phyloP scores from a whole-genome alignment of 2,888 invertebrate species.

The Apodemia mormo region DNA sequence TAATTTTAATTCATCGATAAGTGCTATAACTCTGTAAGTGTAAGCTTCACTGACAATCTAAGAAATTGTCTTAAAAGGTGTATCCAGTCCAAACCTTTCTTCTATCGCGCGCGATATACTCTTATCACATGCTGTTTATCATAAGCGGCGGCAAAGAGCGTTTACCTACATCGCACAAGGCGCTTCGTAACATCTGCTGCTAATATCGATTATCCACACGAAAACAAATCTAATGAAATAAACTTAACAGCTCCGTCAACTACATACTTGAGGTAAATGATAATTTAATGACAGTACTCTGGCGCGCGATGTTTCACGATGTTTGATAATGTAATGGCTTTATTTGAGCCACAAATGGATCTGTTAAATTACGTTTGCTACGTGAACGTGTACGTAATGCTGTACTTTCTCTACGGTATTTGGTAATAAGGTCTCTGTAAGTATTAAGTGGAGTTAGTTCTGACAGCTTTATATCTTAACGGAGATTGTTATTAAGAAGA shows the following conservation, averaged over 20 bases:
- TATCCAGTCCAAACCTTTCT: no score
- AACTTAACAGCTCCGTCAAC: slow-evolving; percentile 22
- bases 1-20: no score
- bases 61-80: no score
- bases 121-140: no score
- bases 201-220: slow-evolving; percentile 17
- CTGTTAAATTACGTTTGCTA: slow-evolving; percentile 37
- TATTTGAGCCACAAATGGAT: slow-evolving; percentile 41
- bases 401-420: slow-evolving; percentile 31
- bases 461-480: background rate
- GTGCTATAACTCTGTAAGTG: no score
- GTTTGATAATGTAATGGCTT: slow-evolving; percentile 45
- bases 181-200: no score
- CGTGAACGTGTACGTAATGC: slow-evolving; percentile 27
- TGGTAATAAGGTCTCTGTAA: slow-evolving; percentile 12
- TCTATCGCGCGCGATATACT: no score
- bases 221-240: slow-evolving; percentile 29
- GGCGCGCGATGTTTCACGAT: slow-evolving; percentile 43
- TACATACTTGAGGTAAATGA: slow-evolving; percentile 35
- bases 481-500: background rate
- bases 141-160: no score
- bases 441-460: slow-evolving; percentile 2
- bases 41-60: no score
- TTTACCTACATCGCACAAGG: no score
- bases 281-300: slow-evolving; percentile 44